These are phyloP conservation scores for Halocynthia aurantium DNA, from an alignment of 23 tunicate species.

Conservation along the genomic window DNA sequence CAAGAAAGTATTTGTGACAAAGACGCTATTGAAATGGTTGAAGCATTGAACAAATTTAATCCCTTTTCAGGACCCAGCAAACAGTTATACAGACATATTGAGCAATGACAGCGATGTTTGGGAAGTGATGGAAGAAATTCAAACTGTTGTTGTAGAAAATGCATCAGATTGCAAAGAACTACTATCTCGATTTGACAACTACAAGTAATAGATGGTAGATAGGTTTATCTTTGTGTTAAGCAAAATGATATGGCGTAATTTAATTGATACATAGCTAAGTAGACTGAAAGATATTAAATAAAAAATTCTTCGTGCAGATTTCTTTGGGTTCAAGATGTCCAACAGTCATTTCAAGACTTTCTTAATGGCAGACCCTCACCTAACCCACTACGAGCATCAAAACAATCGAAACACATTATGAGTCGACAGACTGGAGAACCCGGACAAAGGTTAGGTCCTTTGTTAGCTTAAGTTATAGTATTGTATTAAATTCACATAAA, in stretches of 20 bases:
- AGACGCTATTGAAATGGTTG: not conserved
- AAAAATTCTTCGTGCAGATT: conserved; percentile 23
- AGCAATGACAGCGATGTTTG: conserved; percentile 60
- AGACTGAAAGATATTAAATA: too few species aligned
- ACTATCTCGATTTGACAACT: conserved; percentile 69
- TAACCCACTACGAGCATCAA: conserved; percentile 70
- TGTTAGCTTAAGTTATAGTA: not conserved
- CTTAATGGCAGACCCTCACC: conserved; percentile 88
- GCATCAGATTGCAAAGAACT: conserved; percentile 60
- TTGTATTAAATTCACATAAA: not conserved
- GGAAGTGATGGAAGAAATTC: conserved; percentile 62
- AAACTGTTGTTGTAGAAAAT: conserved; percentile 43
- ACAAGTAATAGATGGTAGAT: conserved; percentile 34
- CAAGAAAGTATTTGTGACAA: not conserved
- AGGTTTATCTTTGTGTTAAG: too few species aligned
- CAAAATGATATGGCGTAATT: too few species aligned
- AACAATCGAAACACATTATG: conserved; percentile 38
- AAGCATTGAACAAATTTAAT: not conserved
- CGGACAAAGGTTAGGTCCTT: conserved; percentile 40
- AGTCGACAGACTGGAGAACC: conserved; percentile 30
- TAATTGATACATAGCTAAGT: too few species aligned
- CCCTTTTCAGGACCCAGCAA: conserved; percentile 46
- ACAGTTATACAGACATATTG: conserved; percentile 60
- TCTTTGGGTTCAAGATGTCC: conserved; percentile 86
- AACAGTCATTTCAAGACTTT: conserved; percentile 80